A percentile compares a stretch with the other conserved stretches of the same genome.
Evolutionary conservation across 2,888 invertebrate genomes (phyloP).

Genomic region (Kuschelorhynchus macadamiae): DNA sequence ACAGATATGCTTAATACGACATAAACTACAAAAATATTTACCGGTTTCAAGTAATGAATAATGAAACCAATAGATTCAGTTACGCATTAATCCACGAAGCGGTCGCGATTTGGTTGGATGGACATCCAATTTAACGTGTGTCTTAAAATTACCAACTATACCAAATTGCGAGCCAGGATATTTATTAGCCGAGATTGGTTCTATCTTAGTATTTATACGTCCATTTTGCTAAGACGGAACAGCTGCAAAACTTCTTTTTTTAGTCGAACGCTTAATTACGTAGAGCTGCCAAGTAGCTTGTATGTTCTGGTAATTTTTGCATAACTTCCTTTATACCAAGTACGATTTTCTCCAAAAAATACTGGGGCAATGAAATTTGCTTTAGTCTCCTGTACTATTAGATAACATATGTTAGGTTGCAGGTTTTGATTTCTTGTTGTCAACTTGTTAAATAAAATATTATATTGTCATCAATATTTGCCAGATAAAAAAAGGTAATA

Average conservation of each 20-base stretch:
- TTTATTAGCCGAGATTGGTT: constrained; percentile 22
- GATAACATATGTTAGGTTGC: too few species aligned
- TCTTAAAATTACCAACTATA: constrained; percentile 29
- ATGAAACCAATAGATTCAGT: background rate
- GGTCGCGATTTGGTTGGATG: constrained; percentile 27
- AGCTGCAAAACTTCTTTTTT: constrained; percentile 11
- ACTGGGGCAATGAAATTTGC: too few species aligned
- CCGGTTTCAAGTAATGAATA: background rate
- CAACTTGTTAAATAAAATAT: too few species aligned
- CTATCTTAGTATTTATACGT: constrained; percentile 7
- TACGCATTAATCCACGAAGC: constrained; percentile 8
- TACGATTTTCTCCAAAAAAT: too few species aligned
- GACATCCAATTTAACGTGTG: constrained; percentile 24
- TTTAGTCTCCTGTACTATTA: too few species aligned
- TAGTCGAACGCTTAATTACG: background rate
- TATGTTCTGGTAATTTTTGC: background rate
- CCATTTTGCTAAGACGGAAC: constrained; percentile 10
- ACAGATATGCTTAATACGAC: too few species aligned
- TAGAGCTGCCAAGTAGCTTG: background rate
- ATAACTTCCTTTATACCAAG: background rate
- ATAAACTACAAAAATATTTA: background rate
- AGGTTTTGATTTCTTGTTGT: too few species aligned
- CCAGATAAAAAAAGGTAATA: too few species aligned
- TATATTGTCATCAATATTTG: too few species aligned
- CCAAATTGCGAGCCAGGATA: constrained; percentile 25